These are phyloP conservation scores for Hemithea aestivaria DNA, from an alignment of 2,888 invertebrate species.

Conservation along the genomic window DNA sequence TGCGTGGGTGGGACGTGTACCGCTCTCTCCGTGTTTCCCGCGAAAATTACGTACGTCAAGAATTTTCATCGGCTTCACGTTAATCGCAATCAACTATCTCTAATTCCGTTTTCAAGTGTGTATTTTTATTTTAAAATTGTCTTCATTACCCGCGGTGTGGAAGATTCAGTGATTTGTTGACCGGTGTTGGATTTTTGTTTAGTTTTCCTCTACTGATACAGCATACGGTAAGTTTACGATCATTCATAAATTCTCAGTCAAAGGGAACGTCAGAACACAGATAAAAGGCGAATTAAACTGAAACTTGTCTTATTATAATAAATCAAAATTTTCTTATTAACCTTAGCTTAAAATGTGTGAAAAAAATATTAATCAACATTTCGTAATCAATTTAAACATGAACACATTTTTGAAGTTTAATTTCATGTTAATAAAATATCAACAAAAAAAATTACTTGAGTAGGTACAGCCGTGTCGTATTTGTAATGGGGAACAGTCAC, in stretches of 20 bases:
- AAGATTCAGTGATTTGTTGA: conserved; percentile 41
- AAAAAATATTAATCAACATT: no score
- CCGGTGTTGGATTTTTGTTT: conserved; percentile 36
- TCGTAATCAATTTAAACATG: no score
- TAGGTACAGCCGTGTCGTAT: no score
- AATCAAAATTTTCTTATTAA: no score
- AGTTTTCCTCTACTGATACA: conserved; percentile 20
- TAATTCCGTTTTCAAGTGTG: conserved; percentile 40
- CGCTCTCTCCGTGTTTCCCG: conserved; percentile 52
- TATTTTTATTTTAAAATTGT: no score
- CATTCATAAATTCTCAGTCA: conserved; percentile 7
- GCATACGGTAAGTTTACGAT: conserved; percentile 23
- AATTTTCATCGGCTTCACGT: conserved; percentile 24
- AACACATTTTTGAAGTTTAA: no score
- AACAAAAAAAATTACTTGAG: no score
- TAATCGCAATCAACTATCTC: conserved; percentile 14
- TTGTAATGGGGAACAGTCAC: no score
- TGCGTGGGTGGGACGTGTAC: conserved; percentile 55
- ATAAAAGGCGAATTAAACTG: no score
- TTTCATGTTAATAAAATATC: no score
- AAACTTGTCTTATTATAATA: no score
- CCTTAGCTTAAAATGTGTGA: no score
- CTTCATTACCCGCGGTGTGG: conserved; percentile 33
- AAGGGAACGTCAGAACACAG: neutral
- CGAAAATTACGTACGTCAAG: conserved; percentile 59